Percentiles rank a stretch among this genome's conserved stretches.
Conservation (phyloP, 2,888 invertebrate species). For the Schizotus pectinicornis region DNA sequence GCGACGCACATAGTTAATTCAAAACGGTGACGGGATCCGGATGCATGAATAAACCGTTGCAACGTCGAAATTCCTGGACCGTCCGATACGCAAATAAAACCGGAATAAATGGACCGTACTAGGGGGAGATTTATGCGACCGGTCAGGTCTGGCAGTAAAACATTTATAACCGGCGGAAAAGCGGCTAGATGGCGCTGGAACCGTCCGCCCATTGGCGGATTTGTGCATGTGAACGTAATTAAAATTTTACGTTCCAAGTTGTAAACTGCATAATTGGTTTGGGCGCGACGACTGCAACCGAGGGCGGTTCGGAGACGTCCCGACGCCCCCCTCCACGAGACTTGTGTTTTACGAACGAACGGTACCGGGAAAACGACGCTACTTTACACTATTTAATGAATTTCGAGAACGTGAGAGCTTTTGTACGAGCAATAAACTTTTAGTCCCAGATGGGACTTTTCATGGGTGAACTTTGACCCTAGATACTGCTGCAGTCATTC, state of each 20-base stretch:
- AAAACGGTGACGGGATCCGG: neutral
- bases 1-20: slow-evolving; percentile 13
- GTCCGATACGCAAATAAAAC: slow-evolving; percentile 48
- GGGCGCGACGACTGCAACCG: slow-evolving; percentile 12
- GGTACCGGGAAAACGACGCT: too few species aligned
- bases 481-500: too few species aligned
- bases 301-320: neutral
- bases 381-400: too few species aligned
- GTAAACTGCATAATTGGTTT: slow-evolving; percentile 30
- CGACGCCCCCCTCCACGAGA: too few species aligned
- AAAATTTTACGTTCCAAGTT: slow-evolving; percentile 24
- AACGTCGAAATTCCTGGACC: neutral
- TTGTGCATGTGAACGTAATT: slow-evolving; percentile 24
- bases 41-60: slow-evolving; percentile 11
- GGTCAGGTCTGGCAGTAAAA: slow-evolving; percentile 44
- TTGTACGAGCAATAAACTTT: too few species aligned
- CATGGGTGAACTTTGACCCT: too few species aligned
- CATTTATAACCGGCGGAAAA: slow-evolving; percentile 34
- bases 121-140: slow-evolving; percentile 43
- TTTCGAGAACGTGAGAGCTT: too few species aligned
- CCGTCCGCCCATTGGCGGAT: neutral
- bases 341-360: too few species aligned
- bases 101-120: slow-evolving; percentile 48
- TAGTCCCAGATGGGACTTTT: too few species aligned
- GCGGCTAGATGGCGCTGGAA: slow-evolving; percentile 15